A percentile compares a stretch with the other conserved stretches of the same genome.
Evolutionary conservation across 2,113 vertebrate species (phyloP).

Genomic region (Pomatostomus ruficeps): DNA sequence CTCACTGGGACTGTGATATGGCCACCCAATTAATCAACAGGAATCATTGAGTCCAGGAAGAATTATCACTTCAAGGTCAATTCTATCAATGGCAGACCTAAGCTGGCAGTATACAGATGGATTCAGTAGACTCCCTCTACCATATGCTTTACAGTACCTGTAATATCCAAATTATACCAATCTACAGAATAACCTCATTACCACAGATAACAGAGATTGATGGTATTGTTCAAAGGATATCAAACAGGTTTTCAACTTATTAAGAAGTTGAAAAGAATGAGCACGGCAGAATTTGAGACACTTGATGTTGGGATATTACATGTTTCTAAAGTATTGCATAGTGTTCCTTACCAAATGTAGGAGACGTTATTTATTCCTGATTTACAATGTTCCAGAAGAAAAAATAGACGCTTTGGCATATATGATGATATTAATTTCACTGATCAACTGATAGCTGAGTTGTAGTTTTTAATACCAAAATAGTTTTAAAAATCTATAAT

Average conservation of each 20-base stretch:
- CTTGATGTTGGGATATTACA: neutral
- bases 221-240: neutral
- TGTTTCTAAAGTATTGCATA: neutral
- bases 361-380: neutral
- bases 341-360: neutral
- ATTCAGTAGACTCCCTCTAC: neutral
- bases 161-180: neutral
- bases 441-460: conserved; percentile 9
- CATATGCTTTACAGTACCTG: neutral
- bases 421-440: conserved; percentile 10
- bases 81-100: neutral
- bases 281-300: neutral
- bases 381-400: neutral
- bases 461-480: conserved; percentile 4
- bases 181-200: neutral
- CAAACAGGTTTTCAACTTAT: neutral
- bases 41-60: neutral
- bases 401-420: neutral
- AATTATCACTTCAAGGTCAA: neutral
- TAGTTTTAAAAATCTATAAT: neutral
- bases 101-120: neutral
- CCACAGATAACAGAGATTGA: neutral
- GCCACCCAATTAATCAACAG: neutral
- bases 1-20: neutral
- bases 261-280: neutral